phyloP scores from a whole-genome alignment of 2,888 invertebrate genomes.

The Drosophila nigritarsus region DNA sequence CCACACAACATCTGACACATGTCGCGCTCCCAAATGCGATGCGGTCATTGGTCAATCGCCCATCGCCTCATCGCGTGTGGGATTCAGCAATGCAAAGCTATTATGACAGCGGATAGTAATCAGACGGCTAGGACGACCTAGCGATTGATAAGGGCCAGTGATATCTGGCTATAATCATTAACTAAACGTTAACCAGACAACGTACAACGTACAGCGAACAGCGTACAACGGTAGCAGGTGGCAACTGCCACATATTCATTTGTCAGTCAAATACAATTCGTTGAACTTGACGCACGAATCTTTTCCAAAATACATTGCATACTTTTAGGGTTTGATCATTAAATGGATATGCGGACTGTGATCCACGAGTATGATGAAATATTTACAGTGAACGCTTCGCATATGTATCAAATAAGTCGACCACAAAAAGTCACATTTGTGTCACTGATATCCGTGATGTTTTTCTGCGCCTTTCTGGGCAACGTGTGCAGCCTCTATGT shows the following conservation, averaged over 20 bases:
- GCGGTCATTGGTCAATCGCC: slow-evolving; percentile 12
- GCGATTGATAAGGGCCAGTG: slow-evolving; percentile 47
- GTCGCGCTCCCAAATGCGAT: slow-evolving; percentile 9
- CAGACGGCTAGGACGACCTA: slow-evolving; percentile 32
- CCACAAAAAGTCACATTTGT: slow-evolving; percentile 57
- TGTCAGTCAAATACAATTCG: slow-evolving; percentile 34
- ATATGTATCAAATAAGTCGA: slow-evolving; percentile 61
- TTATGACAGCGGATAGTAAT: slow-evolving; percentile 52
- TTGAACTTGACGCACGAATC: slow-evolving; percentile 4
- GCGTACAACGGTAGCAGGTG: slow-evolving; percentile 26
- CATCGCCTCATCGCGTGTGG: slow-evolving; percentile 27
- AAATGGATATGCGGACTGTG: slow-evolving; percentile 52
- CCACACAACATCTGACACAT: slow-evolving; percentile 6
- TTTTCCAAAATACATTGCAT: slow-evolving; percentile 40
- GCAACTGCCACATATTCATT: slow-evolving; percentile 13
- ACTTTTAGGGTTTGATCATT: slow-evolving; percentile 44
- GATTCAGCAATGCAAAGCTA: background rate
- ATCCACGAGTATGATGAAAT: background rate
- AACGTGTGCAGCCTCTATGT: slow-evolving; percentile 77
- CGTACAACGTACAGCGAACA: background rate
- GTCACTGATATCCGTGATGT: slow-evolving; percentile 53
- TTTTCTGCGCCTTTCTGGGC: slow-evolving; percentile 64
- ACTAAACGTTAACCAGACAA: slow-evolving; percentile 12
- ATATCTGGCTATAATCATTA: slow-evolving; percentile 44
- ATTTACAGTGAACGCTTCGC: slow-evolving; percentile 38